Evolutionary conservation across 1,140 invertebrate species (phyloP), one percentile per base, ranked within the genome.

Genomic region (Brachionus plicatilis): DNA sequence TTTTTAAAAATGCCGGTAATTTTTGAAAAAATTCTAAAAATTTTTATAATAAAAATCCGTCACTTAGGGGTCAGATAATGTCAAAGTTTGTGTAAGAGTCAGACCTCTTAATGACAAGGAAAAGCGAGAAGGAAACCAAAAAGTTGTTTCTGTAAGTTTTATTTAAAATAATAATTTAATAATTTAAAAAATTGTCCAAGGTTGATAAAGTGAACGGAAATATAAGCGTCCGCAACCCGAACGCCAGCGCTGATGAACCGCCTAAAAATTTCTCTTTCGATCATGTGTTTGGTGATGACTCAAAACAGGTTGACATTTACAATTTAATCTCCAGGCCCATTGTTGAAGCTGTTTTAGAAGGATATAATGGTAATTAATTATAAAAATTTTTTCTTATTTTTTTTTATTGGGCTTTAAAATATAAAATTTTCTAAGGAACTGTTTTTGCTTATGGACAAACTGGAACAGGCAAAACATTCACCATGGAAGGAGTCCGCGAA

Each of bases 51-150:
- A 27, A 47, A 7, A 3, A 47, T 79, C 9, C n/a, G 3, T 76
- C 14, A 50, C 7, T 29, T 29, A 82, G 53, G 53, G 41, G 33
- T 17, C 79, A 20, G 95, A 96, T 91, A 92, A 93, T 86, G 95
- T 96, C 20, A 95, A 94, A 91, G 95, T 96, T 14, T 94, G 96
- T 70, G 94, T 96, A 84, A 91, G 95, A 90, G 96, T 95, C 91
- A 93, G 95, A 47, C 95, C 95, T 17, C 94, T 96, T 92, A 95
- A 95, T 90, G 89, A 90, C 65, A 91, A 93, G 86, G 94, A 95
- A 90, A 92, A 91, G 76, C 91, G 92, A 60, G 88, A 93, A 24
- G 93, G 93, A 83, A 94, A 93, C 88, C 92, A 93, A 89, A 66
- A 84, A 93, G 93, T 89, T 89, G 85, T 79, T 83, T 50, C 50